Base-by-base conservation (phyloP, 2,113 vertebrate species). In the Vidua macroura region DNA sequence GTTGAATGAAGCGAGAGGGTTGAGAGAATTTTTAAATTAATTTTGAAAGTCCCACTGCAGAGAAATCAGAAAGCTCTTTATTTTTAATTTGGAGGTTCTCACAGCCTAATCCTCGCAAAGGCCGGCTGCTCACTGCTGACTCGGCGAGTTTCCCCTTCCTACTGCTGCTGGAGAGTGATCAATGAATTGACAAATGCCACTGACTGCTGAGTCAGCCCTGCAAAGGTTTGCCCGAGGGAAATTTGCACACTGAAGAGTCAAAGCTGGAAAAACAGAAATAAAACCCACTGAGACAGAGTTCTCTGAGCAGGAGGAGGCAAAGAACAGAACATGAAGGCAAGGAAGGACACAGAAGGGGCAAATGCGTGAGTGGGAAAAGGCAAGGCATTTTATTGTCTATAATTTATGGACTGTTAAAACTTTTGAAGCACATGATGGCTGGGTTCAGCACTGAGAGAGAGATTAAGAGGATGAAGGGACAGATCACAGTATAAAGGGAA, bases 101-200 rank as follows among this genome's bases (percentile, higher is more conserved):
- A 51, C 39, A 85, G 69, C 30, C 60, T 84, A 92, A 79, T 68
- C 83, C 73, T 37, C 5, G 56, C 39, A 27, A 63, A 86, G 73
- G 80, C 80, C 27, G 33, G 64, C 52, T 68, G 75, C 86, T 88
- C 7, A 13, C 28, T 94, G 92, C 95, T 97, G 95, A 97, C 88
- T 92, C 44, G 4, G 93, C 92, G 77, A 70, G 41, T 89, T 88
- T 92, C 55, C 51, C 49, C 86, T 90, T 73, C 89, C 53, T 25
- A 2, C 67, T 63, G 62, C 51, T 86, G 86, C 68, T 64, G 58
- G 77, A 43, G 69, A 66, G 78, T 19, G 80, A 97, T 96, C 97
- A 95, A 97, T 96, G 90, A 82, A 97, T 91, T 96, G 96, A 97
- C 83, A 95, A 95, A 96, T 86, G 94, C 79, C 93, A 95, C 93